These are phyloP conservation scores for Arenaria interpres DNA, from an alignment of 2,113 vertebrate species.

Conservation along the genomic window DNA sequence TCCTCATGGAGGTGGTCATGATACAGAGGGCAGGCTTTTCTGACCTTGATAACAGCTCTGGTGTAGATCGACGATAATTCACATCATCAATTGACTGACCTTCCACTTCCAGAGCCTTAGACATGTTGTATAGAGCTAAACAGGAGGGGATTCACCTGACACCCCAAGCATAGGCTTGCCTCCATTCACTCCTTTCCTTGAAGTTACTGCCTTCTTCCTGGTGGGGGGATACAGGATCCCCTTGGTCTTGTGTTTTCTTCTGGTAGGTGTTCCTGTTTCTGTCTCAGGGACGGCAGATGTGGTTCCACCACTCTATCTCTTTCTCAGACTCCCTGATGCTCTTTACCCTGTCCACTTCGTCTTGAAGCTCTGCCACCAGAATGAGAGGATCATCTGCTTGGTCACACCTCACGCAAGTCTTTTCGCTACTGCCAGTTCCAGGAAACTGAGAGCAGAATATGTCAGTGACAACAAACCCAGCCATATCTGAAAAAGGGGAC, in stretches of 20 bases:
- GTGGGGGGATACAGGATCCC: not conserved
- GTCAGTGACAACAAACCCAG: not conserved
- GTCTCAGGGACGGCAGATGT: not conserved
- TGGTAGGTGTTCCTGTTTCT: not conserved
- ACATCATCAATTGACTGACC: not conserved
- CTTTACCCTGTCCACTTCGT: not conserved
- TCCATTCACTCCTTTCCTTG: not conserved
- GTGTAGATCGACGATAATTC: not conserved
- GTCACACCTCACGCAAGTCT: not conserved
- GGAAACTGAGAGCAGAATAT: not conserved
- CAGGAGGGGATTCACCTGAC: not conserved
- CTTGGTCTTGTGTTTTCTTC: not conserved
- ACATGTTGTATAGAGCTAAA: not conserved
- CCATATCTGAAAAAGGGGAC: not conserved
- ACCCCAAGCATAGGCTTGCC: not conserved
- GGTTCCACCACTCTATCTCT: not conserved
- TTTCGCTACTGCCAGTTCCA: fast-evolving
- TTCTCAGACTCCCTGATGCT: not conserved
- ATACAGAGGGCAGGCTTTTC: fast-evolving
- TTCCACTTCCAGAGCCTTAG: not conserved
- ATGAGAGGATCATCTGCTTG: not conserved
- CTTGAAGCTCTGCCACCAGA: not conserved
- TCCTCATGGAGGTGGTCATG: not conserved
- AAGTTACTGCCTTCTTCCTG: not conserved
- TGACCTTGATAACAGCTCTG: not conserved